Base-by-base conservation (phyloP, 2,113 vertebrate species). In the Chroicocephalus ridibundus region DNA sequence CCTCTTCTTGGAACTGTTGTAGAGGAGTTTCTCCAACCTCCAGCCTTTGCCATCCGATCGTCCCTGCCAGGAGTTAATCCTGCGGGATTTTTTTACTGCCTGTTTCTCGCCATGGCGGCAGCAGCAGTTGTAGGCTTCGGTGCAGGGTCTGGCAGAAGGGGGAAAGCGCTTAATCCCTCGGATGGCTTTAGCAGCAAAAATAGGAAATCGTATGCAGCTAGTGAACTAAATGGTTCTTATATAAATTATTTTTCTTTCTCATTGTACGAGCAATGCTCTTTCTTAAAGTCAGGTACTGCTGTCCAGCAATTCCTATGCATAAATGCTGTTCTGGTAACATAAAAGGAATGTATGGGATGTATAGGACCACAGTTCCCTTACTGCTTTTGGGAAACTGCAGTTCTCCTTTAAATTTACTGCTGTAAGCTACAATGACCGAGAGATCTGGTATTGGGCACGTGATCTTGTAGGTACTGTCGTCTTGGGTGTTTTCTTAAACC, bases 241-340 rank as follows among this genome's bases (percentile, higher is more conserved):
- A 47, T 14, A 60, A 62, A 44, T 44, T 0, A 5, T 29, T 92
- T 74, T 62, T 77, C 51, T 81, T 89, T 65, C 4, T 11, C 16
- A 86, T 54, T 58, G 20, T 82, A 18, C 5, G 9, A 79, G 40
- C 40, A 71, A 1, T 4, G 6, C 2, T 32, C 26, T 66, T 82
- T 19, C 52, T 78, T 0, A 49, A 57, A 69, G 49, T 49, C 42
- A 57, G 20, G 5, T 32, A 22, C 14, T 55, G 34, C 60, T 32
- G 12, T 77, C 74, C 36, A 27, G 60, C 0, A 0, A 42, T 55
- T 62, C 34, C 11, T 20, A 3, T 14, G n/a, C 14, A 13, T n/a
- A 20, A 57, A 46, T 1, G 3, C 22, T 29, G 42, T 54, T 58
- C 18, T 68, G 40, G 8, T 32, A 44, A 27, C 0, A 1, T 8